Base-by-base conservation (phyloP, 2,888 invertebrate species). In the Caenorhabditis uteleia region DNA sequence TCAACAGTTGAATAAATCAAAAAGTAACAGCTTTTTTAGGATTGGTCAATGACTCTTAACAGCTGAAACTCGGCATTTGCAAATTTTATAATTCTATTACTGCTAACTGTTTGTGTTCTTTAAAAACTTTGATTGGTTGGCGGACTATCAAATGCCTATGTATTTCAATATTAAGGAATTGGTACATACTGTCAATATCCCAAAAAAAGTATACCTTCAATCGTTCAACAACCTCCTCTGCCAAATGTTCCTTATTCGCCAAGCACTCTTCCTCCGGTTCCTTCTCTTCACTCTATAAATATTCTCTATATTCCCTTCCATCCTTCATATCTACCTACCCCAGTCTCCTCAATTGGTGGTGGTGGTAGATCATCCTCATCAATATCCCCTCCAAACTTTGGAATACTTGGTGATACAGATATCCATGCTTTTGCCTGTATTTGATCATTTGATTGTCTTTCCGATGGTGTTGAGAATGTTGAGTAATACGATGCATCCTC, bases 181-280 rank as follows among this genome's bases (percentile, higher is more conserved):
- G n/a, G n/a, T n/a, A n/a, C n/a, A n/a, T n/a, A n/a, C n/a, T n/a
- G n/a, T n/a, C n/a, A n/a, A n/a, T n/a, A n/a, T n/a, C n/a, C n/a
- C n/a, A n/a, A n/a, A n/a, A n/a, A n/a, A n/a, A n/a, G 33, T 60
- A 51, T 27, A 56, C 33, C 47, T 60, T 43, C 46, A 76, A 58
- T 42, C 64, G 39, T 8, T 65, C 43, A 1, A 76, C 65, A 16
- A 74, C 68, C 29, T 74, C 73, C 0, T 43, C 46, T 1, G 60
- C 47, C 36, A 78, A 60, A 14, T 64, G 53, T 14, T 71, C 68
- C 14, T 51, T 59, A 34, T 78, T 78, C 7, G 66, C 61, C 8
- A 78, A 64, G 38, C 78, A 78, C 40, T 77, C 78, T 38, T 78
- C 78, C 20, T 69, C 71, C 2, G 74, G 70, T 27, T 75, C 71